Evolutionary conservation across 2,797 vertebrate genomes (phyloP).

Genomic region (Tinamus major): DNA sequence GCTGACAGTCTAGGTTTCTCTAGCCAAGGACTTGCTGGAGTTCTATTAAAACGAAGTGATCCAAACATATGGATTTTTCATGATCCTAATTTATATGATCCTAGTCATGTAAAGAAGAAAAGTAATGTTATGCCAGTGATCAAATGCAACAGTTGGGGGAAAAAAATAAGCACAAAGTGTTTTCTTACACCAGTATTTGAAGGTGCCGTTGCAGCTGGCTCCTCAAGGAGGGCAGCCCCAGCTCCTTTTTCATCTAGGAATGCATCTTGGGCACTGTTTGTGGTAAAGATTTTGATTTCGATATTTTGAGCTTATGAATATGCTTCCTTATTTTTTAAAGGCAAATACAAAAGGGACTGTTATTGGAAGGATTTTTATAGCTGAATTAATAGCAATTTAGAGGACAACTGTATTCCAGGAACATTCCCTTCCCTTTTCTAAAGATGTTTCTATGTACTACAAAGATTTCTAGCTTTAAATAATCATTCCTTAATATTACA

Average conservation of each 20-base stretch:
- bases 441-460: neutral
- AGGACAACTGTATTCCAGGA: neutral
- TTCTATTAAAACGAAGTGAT: neutral
- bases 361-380: neutral
- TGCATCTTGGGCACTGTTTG: neutral
- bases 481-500: neutral
- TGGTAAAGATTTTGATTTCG: neutral
- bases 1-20: neutral
- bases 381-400: neutral
- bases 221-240: neutral
- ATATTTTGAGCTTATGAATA: neutral
- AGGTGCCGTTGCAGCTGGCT: neutral
- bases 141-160: neutral
- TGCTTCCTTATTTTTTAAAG: neutral
- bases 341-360: neutral
- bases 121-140: neutral
- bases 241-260: neutral
- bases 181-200: neutral
- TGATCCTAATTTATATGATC: too few relatives aligned
- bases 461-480: neutral
- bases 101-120: neutral
- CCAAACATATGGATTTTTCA: neutral
- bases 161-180: neutral
- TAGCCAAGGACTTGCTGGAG: neutral
- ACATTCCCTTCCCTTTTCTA: fast-evolving